Percentiles rank a stretch among this genome's conserved stretches.
Evolutionary conservation across 2,888 invertebrate species (phyloP).

Genomic region (Cheilosia pagana): DNA sequence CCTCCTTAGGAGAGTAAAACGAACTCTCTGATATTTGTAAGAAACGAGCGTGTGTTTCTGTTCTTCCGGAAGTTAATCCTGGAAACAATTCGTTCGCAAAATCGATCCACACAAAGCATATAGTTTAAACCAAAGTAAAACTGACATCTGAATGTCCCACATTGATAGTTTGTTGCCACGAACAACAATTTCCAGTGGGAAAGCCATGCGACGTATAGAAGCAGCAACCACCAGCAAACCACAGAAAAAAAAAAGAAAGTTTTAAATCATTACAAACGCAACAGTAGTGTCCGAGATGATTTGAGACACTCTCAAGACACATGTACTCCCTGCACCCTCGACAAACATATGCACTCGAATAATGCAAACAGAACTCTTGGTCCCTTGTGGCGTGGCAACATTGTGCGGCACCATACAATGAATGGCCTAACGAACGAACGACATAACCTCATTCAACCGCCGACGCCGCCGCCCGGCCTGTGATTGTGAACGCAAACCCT

Average conservation of each 20-base stretch:
- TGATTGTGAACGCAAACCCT: slow-evolving; percentile 50
- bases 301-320: slow-evolving; percentile 26
- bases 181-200: slow-evolving; percentile 6
- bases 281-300: slow-evolving; percentile 41
- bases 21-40: too few species aligned
- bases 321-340: background rate
- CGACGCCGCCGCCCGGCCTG: slow-evolving; percentile 32
- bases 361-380: slow-evolving; percentile 31
- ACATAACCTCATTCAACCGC: slow-evolving; percentile 41
- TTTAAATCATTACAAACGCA: slow-evolving; percentile 24
- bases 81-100: too few species aligned
- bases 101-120: too few species aligned
- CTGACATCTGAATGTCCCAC: background rate
- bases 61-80: too few species aligned
- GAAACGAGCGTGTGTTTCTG: too few species aligned
- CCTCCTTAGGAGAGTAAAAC: too few species aligned
- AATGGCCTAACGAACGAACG: slow-evolving; percentile 2
- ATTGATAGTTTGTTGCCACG: background rate
- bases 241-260: slow-evolving; percentile 14
- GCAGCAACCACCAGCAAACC: background rate
- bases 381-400: slow-evolving; percentile 29
- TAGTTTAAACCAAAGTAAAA: slow-evolving; percentile 2
- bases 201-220: slow-evolving; percentile 8
- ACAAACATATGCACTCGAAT: slow-evolving; percentile 19
- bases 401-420: slow-evolving; percentile 7